phyloP scores from a whole-genome alignment of 1,140 invertebrate species.

The Eufriesea mexicana region DNA sequence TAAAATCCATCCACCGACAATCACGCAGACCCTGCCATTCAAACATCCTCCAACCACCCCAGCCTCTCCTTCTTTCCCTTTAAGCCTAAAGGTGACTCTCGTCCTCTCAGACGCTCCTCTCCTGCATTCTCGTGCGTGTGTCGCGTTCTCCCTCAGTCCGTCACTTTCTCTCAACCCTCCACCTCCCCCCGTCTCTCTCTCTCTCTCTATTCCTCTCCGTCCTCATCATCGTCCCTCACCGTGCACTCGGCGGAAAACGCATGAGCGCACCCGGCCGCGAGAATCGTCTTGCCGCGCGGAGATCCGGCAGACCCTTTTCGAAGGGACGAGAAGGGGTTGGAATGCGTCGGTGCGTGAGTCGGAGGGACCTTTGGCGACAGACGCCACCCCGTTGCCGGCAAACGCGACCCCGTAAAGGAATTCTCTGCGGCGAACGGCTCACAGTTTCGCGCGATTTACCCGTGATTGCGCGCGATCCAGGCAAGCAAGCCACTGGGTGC shows the following conservation, averaged over 20 bases:
- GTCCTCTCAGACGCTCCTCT: constrained; percentile 46
- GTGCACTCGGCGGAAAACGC: constrained; percentile 62
- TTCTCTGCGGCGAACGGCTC: constrained; percentile 51
- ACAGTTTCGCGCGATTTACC: constrained; percentile 62
- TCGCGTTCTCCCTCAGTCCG: not conserved
- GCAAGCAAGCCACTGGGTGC: not conserved
- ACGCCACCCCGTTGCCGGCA: constrained; percentile 19
- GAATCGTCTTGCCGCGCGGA: constrained; percentile 64
- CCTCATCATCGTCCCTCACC: not conserved
- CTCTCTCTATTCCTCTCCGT: constrained; percentile 7
- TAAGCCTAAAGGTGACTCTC: constrained; percentile 37
- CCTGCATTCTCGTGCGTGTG: constrained; percentile 15
- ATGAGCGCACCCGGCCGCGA: constrained; percentile 60
- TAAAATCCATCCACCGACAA: constrained; percentile 24
- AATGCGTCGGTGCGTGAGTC: constrained; percentile 48
- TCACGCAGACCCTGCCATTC: constrained; percentile 1
- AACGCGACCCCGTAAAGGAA: constrained; percentile 57
- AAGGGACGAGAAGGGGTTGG: constrained; percentile 50
- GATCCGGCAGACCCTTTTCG: constrained; percentile 29
- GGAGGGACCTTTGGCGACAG: constrained; percentile 61
- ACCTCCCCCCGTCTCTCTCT: not conserved
- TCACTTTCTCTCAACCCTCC: too few species aligned
- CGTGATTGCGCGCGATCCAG: constrained; percentile 41
- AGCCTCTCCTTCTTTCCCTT: not conserved
- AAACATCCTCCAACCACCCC: not conserved